Percentiles rank a stretch among this genome's conserved stretches.
Evolutionary conservation across 1,140 invertebrate genomes (phyloP).

Genomic region (Drosophila obscura): DNA sequence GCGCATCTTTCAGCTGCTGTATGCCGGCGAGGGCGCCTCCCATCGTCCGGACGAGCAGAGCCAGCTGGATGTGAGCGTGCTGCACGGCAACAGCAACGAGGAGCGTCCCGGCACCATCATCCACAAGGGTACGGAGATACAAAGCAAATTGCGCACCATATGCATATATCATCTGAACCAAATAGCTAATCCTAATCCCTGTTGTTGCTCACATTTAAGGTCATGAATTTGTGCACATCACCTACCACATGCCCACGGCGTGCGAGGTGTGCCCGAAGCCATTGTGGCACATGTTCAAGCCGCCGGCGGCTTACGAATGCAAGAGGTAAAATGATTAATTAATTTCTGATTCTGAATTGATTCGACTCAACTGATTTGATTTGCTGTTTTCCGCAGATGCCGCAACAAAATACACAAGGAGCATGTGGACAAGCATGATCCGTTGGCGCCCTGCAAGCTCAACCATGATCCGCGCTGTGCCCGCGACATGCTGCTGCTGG

Average conservation of each 20-base stretch:
- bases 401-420: constrained; percentile 98
- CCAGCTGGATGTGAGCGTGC: constrained; percentile 83
- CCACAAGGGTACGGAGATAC: constrained; percentile 87
- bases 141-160: background rate
- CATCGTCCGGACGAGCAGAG: constrained; percentile 90
- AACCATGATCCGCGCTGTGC: constrained; percentile 97
- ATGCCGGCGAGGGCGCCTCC: constrained; percentile 96
- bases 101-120: constrained; percentile 90
- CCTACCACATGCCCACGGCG: constrained; percentile 98
- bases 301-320: constrained; percentile 98
- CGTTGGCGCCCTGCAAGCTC: constrained; percentile 94
- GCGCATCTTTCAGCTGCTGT: constrained; percentile 98
- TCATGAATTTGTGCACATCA: constrained; percentile 98
- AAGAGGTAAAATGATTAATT: constrained; percentile 86
- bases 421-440: constrained; percentile 93
- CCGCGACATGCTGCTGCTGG: constrained; percentile 95
- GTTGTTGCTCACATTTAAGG: constrained; percentile 84
- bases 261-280: constrained; percentile 99
- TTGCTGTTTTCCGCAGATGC: constrained; percentile 87
- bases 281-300: constrained; percentile 98
- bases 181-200: no score
- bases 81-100: constrained; percentile 86
- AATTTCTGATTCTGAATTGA: background rate
- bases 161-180: no score
- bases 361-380: background rate